Evolutionary conservation across 2,113 vertebrate species (phyloP).

Genomic region (Nothoprocta perdicaria): DNA sequence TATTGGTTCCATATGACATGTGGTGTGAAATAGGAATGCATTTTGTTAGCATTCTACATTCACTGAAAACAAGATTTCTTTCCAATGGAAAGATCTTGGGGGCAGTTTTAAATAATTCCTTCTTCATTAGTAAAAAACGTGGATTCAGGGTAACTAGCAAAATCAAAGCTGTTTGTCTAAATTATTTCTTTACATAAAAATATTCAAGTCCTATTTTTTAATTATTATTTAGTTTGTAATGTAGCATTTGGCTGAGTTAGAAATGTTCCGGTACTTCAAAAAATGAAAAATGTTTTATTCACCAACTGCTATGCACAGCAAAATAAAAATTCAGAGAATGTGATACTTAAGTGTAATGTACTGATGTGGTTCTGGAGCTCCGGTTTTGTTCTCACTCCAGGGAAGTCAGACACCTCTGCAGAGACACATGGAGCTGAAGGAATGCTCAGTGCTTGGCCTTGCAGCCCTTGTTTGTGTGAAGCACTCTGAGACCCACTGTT

Average conservation of each 20-base stretch:
- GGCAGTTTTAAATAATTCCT: not conserved
- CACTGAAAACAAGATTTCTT: not conserved
- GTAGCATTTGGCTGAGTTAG: not conserved
- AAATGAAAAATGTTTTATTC: not conserved
- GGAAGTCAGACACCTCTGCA: rapidly evolving
- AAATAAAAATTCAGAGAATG: not conserved
- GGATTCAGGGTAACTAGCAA: not conserved
- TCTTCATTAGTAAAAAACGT: not conserved
- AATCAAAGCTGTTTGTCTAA: not conserved
- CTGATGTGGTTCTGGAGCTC: not conserved
- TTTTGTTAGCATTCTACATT: not conserved
- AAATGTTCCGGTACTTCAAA: not conserved
- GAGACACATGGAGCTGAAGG: rapidly evolving
- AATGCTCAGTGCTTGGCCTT: not conserved
- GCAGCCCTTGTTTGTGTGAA: rapidly evolving
- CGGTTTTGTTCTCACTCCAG: rapidly evolving
- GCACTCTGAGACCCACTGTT: not conserved
- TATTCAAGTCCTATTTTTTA: not conserved
- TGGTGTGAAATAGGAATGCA: not conserved
- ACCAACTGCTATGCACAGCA: not conserved
- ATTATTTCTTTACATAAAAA: not conserved
- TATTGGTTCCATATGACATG: not conserved
- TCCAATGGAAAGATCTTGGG: not conserved
- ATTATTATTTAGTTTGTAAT: not conserved
- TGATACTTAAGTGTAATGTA: not conserved